These are phyloP conservation scores for Tamandua tetradactyla DNA, from an alignment of 2,797 vertebrate genomes.

Conservation along the genomic window DNA sequence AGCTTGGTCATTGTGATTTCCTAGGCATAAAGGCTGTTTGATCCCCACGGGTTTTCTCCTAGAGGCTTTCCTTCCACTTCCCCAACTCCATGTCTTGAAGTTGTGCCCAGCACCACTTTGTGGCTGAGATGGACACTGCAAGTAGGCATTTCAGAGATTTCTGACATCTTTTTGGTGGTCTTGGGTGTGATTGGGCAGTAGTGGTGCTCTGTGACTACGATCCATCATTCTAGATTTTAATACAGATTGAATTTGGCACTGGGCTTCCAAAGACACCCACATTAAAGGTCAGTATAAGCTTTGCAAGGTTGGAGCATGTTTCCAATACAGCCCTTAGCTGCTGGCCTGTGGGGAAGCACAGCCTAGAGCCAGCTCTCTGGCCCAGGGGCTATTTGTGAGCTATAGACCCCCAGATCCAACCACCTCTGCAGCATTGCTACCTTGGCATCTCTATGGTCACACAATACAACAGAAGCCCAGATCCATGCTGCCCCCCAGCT, in stretches of 20 bases:
- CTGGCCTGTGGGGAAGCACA: background rate
- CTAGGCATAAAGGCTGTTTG: background rate
- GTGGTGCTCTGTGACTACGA: background rate
- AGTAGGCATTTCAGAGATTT: background rate
- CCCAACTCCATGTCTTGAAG: background rate
- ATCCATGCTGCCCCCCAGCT: background rate
- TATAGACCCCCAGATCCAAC: background rate
- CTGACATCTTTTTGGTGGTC: background rate
- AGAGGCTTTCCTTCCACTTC: too few species aligned
- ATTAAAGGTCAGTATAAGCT: background rate
- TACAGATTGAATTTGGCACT: background rate
- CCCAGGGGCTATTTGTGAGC: background rate
- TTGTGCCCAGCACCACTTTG: background rate
- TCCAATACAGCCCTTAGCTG: background rate
- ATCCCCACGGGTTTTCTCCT: background rate
- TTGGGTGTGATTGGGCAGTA: too few species aligned
- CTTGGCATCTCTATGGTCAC: background rate
- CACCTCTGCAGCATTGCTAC: background rate
- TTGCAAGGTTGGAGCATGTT: background rate
- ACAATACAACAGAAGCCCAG: too few species aligned
- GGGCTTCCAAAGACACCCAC: background rate
- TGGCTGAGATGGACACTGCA: background rate
- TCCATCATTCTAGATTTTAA: background rate
- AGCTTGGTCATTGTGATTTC: background rate
- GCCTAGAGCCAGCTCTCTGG: background rate